These are phyloP conservation scores for Diorhabda elongata DNA, from an alignment of 1,140 invertebrate genomes.

Conservation along the genomic window DNA sequence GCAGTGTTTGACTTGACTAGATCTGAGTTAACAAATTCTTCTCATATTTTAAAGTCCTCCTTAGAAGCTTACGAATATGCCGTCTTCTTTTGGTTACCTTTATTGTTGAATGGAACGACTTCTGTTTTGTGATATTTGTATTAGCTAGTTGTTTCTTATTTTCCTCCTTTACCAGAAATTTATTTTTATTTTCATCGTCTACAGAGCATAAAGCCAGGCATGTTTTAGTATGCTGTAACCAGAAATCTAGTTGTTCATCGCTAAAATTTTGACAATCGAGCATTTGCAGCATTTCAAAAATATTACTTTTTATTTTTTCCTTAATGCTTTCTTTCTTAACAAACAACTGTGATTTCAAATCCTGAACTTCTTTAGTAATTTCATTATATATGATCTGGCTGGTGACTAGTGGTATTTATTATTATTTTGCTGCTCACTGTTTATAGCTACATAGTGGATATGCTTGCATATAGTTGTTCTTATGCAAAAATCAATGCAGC, in stretches of 20 bases:
- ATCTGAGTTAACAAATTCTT: too few relatives aligned
- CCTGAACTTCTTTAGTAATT: background rate
- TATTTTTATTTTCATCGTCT: background rate
- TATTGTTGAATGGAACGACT: background rate
- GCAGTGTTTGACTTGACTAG: too few relatives aligned
- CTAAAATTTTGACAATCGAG: background rate
- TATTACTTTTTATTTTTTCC: background rate
- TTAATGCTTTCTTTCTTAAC: background rate
- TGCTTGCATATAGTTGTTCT: constrained; percentile 13
- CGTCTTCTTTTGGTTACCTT: background rate
- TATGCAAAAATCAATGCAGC: constrained; percentile 6
- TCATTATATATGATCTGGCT: background rate
- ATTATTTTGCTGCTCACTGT: too few relatives aligned
- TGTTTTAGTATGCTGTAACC: background rate
- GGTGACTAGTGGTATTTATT: background rate
- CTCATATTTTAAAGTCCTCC: too few relatives aligned
- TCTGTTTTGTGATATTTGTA: background rate
- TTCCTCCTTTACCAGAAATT: background rate
- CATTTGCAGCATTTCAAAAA: background rate
- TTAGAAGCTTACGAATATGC: too few relatives aligned
- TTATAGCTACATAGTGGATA: constrained; percentile 9
- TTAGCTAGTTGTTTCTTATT: background rate
- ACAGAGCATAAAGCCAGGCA: background rate
- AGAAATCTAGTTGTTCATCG: background rate
- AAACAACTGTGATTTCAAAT: background rate